Evolutionary conservation across 2,113 vertebrate genomes (phyloP), one percentile per base, ranked within the genome.

Genomic region (Polypterus senegalus): DNA sequence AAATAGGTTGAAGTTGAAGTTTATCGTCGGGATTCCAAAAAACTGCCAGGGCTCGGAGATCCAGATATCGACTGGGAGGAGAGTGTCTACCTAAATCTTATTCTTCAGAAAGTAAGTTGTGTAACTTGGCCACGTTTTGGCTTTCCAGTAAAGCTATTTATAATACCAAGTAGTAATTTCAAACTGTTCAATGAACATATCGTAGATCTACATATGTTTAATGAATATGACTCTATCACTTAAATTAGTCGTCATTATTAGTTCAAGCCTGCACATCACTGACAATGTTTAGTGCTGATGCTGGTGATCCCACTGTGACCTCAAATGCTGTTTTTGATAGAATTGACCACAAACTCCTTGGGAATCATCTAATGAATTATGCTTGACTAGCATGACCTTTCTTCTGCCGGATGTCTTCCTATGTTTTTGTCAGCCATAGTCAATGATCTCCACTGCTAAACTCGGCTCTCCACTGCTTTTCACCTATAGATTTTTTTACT

Each of bases 51-150:
- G 49, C 83, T 99, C 3, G 96, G 96, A 0, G 96, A 99, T 67
- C 96, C 94, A 0, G 96, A 99, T 72, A 97, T 98, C 3, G 96
- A 99, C 80, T 99, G 96, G 96, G 96, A 99, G 72, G 96, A 99
- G 80, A 97, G 93, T 0, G 96, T 99, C 65, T 98, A 93, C 85
- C 74, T 99, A 74, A 99, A 99, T 63, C 94, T 99, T 55, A 90
- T 97, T 71, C 78, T 99, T 43, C 95, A 98, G 81, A 97, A 98
- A 89, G 96, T 99, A 11, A 3, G 2, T 3, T 43, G 5, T 10
- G 5, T 55, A 55, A 64, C n/a, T 27, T 27, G 27, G 27, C 27
- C 27, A 27, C 27, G 2, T 27, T 27, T 63, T 10, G 51, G 47
- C 27, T 47, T 27, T 27, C 43, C 27, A 11, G 44, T 46, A 43